Evolutionary conservation across 2,888 invertebrate genomes (phyloP).

Genomic region (Asteroscopus sphinx): DNA sequence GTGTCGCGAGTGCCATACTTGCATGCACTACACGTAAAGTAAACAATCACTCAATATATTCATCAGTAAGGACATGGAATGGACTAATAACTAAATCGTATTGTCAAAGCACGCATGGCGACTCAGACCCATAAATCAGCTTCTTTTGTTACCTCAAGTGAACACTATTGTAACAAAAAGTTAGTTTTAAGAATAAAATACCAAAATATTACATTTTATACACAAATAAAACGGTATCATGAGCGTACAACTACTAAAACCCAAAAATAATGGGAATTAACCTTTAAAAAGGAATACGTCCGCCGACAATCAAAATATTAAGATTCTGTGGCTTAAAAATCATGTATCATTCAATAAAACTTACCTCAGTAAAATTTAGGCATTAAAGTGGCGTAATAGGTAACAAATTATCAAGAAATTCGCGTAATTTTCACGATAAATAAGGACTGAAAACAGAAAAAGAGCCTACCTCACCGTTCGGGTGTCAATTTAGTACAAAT

Average conservation of each 20-base stretch:
- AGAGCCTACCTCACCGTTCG: slow-evolving; percentile 89
- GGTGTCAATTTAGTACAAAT: slow-evolving; percentile 82
- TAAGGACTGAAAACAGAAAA: slow-evolving; percentile 88
- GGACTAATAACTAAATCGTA: slow-evolving; percentile 48
- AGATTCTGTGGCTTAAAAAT: slow-evolving; percentile 14
- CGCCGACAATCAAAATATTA: slow-evolving; percentile 81
- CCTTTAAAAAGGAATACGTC: slow-evolving; percentile 79
- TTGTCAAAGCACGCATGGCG: slow-evolving; percentile 86
- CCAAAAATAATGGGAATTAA: slow-evolving; percentile 69
- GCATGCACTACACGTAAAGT: slow-evolving; percentile 18
- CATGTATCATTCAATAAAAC: slow-evolving; percentile 53
- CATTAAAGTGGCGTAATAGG: slow-evolving; percentile 83
- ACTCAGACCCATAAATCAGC: slow-evolving; percentile 55
- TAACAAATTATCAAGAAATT: slow-evolving; percentile 79
- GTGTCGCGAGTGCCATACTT: slow-evolving; percentile 3
- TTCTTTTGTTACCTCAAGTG: slow-evolving; percentile 44
- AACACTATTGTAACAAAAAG: slow-evolving; percentile 10
- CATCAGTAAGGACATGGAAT: slow-evolving; percentile 14
- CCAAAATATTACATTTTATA: slow-evolving; percentile 28
- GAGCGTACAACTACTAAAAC: slow-evolving; percentile 28
- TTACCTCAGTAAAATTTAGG: slow-evolving; percentile 87
- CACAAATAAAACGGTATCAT: slow-evolving; percentile 3
- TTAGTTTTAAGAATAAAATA: slow-evolving; percentile 8
- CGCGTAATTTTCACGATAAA: slow-evolving; percentile 85
- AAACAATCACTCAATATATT: slow-evolving; percentile 34